Evolutionary conservation across 1,140 invertebrate species (phyloP).

Genomic region (Aphis craccivora): DNA sequence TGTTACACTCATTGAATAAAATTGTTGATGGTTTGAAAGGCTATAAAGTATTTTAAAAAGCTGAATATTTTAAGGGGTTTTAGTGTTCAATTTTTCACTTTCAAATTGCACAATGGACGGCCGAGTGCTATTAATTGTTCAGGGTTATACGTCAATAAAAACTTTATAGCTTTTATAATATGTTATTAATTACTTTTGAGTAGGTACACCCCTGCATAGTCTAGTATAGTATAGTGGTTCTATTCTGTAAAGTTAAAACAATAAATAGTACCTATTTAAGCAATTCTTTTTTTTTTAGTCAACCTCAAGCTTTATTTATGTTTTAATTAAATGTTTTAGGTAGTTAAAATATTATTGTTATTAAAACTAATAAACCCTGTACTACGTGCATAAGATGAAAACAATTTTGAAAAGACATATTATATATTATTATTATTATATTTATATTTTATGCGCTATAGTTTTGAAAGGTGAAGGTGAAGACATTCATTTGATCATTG

Average conservation of each 20-base stretch:
- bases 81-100: background rate
- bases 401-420: background rate
- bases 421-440: too few species aligned
- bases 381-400: background rate
- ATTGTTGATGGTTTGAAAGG: background rate
- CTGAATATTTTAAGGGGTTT: background rate
- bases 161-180: background rate
- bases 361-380: background rate
- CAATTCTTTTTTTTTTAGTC: background rate
- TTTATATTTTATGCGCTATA: background rate
- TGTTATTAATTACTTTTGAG: background rate
- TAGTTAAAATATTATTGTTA: background rate
- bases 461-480: background rate
- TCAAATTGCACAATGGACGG: background rate
- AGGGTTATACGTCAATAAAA: background rate
- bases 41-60: background rate
- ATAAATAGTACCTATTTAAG: background rate
- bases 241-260: background rate
- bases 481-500: background rate
- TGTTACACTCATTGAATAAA: background rate
- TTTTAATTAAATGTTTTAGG: background rate
- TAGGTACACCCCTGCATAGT: background rate
- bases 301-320: background rate
- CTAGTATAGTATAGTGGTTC: background rate
- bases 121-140: background rate